Evolutionary conservation across 2,888 invertebrate genomes (phyloP).

Genomic region (Isoperla grammatica): DNA sequence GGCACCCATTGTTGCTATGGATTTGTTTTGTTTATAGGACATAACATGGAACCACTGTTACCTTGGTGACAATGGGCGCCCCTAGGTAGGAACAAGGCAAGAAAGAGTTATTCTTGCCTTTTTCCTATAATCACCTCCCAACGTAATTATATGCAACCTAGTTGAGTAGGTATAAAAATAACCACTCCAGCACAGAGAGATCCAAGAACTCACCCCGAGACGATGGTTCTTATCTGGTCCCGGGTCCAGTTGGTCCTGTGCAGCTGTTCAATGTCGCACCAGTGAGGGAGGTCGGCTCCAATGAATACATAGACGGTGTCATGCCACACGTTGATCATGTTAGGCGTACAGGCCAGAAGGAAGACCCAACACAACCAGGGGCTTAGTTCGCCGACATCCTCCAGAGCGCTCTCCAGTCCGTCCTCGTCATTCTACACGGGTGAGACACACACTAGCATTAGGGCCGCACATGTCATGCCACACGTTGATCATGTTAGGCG

Average conservation of each 20-base stretch:
- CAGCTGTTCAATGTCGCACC: constrained; percentile 47
- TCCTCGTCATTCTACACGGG: too few relatives aligned
- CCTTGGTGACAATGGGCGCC: too few relatives aligned
- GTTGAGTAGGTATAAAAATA: too few relatives aligned
- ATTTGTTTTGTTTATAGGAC: too few relatives aligned
- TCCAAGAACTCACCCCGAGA: constrained; percentile 33
- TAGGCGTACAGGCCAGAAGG: constrained; percentile 30
- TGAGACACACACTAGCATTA: too few relatives aligned
- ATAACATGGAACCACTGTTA: too few relatives aligned
- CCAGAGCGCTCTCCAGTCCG: constrained; percentile 26
- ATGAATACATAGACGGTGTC: constrained; percentile 51
- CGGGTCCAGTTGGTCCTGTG: constrained; percentile 46
- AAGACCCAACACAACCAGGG: constrained; percentile 27
- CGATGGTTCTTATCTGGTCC: constrained; percentile 44
- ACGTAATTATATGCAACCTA: too few relatives aligned
- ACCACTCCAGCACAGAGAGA: too few relatives aligned
- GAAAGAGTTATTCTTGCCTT: too few relatives aligned
- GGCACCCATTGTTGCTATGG: too few relatives aligned
- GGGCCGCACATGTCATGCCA: constrained; percentile 53
- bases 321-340: constrained; percentile 50
- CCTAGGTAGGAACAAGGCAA: too few relatives aligned
- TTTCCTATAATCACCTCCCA: too few relatives aligned
- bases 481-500: constrained; percentile 45
- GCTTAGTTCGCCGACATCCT: constrained; percentile 17
- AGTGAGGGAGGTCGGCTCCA: constrained; percentile 47